Conservation (phyloP, 2,797 vertebrate species). For the Triplophysa bombifrons region DNA sequence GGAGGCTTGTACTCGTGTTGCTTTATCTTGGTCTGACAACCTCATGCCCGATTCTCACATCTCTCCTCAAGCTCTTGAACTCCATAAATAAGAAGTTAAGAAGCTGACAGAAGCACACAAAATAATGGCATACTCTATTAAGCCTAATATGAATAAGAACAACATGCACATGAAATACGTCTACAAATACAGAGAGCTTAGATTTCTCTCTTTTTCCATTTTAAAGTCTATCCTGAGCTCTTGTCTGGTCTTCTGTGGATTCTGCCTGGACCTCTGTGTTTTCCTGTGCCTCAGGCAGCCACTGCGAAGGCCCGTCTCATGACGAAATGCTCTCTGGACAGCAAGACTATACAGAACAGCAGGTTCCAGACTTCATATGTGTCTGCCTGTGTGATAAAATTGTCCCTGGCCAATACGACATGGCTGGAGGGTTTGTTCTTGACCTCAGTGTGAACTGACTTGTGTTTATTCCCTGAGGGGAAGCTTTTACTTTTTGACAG, state of each 20-base stretch:
- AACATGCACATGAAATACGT: constrained; percentile 30
- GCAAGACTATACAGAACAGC: constrained; percentile 9
- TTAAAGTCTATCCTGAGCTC: constrained; percentile 8
- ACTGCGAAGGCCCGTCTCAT: background rate
- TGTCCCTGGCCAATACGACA: constrained; percentile 28
- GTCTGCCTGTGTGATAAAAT: constrained; percentile 43
- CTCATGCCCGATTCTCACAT: constrained; percentile 32
- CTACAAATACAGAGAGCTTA: background rate
- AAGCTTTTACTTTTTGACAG: background rate
- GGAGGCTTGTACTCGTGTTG: constrained; percentile 56
- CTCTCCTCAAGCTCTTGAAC: constrained; percentile 59
- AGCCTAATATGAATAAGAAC: constrained; percentile 40
- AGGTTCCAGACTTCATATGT: constrained; percentile 17
- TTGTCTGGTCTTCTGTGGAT: constrained; percentile 12
- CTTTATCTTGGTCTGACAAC: constrained; percentile 51
- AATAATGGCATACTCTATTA: constrained; percentile 50
- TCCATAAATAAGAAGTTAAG: constrained; percentile 63
- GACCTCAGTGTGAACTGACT: constrained; percentile 19
- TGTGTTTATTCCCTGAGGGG: constrained; percentile 22
- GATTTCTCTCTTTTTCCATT: background rate
- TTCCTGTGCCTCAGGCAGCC: constrained; percentile 36
- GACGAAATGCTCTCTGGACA: constrained; percentile 11
- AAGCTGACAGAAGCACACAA: constrained; percentile 55
- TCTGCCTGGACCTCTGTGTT: constrained; percentile 1
- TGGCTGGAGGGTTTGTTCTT: constrained; percentile 15